Evolutionary conservation across 2,113 vertebrate species (phyloP).

Genomic region (Dromiciops gliroides): DNA sequence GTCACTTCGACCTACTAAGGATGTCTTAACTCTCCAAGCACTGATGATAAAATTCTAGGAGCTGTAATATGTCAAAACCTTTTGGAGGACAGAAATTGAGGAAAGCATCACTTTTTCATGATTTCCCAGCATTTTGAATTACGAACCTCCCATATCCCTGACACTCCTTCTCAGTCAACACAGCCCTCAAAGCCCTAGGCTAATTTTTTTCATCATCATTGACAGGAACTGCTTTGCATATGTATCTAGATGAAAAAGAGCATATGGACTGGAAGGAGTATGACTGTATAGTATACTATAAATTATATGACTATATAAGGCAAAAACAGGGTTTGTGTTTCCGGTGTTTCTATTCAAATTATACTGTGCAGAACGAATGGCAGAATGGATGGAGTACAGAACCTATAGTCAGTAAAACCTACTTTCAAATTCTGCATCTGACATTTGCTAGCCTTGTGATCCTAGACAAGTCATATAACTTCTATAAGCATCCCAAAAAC

Average conservation of each 20-base stretch:
- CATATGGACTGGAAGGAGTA: not conserved
- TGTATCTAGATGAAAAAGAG: not conserved
- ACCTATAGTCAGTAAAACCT: not conserved
- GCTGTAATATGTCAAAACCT: slow-evolving; percentile 12
- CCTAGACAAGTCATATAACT: not conserved
- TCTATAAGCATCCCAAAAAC: not conserved
- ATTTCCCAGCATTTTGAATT: not conserved
- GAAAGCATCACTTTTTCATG: slow-evolving; percentile 4
- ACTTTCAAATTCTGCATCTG: not conserved
- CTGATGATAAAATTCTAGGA: slow-evolving; percentile 21
- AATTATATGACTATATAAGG: not conserved
- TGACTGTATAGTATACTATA: not conserved
- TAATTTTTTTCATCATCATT: not conserved
- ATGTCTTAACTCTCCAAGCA: slow-evolving; percentile 3
- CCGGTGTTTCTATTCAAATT: not conserved
- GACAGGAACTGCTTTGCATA: not conserved
- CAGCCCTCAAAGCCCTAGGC: slow-evolving; percentile 5
- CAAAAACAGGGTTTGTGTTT: not conserved
- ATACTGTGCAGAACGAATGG: not conserved
- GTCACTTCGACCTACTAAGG: not conserved
- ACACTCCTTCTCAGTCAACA: not conserved
- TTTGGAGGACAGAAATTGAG: not conserved
- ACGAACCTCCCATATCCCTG: not conserved
- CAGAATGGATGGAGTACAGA: not conserved
- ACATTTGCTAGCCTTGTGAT: not conserved